Base-by-base conservation (phyloP, 2,113 vertebrate genomes). In the Gymnorhina tibicen region DNA sequence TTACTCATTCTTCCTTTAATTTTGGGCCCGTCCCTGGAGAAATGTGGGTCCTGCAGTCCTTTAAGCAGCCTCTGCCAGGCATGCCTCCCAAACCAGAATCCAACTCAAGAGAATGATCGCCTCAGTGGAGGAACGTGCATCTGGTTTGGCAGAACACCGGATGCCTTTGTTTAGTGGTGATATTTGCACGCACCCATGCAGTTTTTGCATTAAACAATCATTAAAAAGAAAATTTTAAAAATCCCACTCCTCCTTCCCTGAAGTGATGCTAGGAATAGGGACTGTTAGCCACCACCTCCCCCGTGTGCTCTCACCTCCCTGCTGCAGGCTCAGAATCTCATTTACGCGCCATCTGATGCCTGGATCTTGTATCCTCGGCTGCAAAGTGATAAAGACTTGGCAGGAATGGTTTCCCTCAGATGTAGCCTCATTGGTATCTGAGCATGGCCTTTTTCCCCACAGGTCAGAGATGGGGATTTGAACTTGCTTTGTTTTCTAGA, bases 211-310 rank as follows among this genome's bases (percentile, higher is more conserved):
- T 76, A 85, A 94, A 87, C 41, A 66, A 9, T 53, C 3, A 6
- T 39, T 88, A 60, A 85, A 88, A 84, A 84, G 22, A 76, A 69
- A 62, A 47, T 20, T 4, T 30, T 32, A 37, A 75, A 73, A 83
- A 76, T 47, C 41, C 62, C 44, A 87, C 79, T 32, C 22, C 28
- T 63, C 30, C 41, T 94, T 88, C 55, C 49, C 67, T 63, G 55
- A 88, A 88, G 47, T 47, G 86, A n/a, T 44, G 68, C 92, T 69
- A 39, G 85, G 63, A 93, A 93, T 90, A 95, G 96, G 78, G 69
- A 28, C 78, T 96, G 94, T 94, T 93, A 97, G 92, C 92, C 92
- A 91, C 94, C 58, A 73, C 92, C 85, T 95, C 92, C 78, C 53
- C 85, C 32, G 0, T 0, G 0, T 60, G 62, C 92, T 93, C 74